phyloP scores from a whole-genome alignment of 2,113 vertebrate species.

The Gasterosteus nipponicus region DNA sequence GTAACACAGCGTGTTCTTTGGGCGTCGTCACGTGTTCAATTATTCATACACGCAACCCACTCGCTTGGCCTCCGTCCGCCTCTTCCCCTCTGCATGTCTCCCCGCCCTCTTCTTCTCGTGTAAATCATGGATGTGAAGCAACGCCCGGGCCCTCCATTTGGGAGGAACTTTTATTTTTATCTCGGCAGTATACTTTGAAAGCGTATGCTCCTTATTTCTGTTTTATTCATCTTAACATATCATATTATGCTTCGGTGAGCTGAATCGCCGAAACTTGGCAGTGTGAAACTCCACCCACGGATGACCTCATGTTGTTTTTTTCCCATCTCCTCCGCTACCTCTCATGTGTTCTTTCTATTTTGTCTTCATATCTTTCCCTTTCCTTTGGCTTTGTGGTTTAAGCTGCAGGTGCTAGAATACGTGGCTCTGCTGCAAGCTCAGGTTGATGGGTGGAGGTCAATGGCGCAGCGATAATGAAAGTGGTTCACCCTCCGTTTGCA shows the following conservation, averaged over 20 bases:
- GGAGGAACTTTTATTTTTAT: slow-evolving; percentile 24
- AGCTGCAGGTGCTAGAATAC: background rate
- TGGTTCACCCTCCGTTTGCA: background rate
- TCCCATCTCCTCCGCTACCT: slow-evolving; percentile 3
- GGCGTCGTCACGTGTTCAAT: slow-evolving; percentile 46
- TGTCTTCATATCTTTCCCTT: background rate
- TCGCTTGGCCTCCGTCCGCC: slow-evolving; percentile 9
- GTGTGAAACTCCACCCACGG: background rate
- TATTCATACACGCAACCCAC: slow-evolving; percentile 59
- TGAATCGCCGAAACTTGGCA: slow-evolving; percentile 8
- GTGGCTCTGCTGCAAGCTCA: background rate
- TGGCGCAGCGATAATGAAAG: background rate
- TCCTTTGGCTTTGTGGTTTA: background rate
- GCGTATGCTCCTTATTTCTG: background rate
- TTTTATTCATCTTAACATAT: slow-evolving; percentile 29
- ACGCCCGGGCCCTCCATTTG: background rate
- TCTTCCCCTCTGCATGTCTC: background rate
- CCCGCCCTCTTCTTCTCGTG: slow-evolving; percentile 20
- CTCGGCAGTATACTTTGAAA: background rate
- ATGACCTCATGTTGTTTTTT: slow-evolving; percentile 32
- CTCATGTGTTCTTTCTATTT: background rate
- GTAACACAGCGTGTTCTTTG: slow-evolving; percentile 41
- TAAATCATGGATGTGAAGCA: slow-evolving; percentile 50
- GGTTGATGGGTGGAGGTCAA: background rate
- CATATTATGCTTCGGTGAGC: slow-evolving; percentile 14